Evolutionary conservation across 1,140 invertebrate genomes (phyloP), one percentile per base, ranked within the genome.

Genomic region (Dreissena rostriformis): DNA sequence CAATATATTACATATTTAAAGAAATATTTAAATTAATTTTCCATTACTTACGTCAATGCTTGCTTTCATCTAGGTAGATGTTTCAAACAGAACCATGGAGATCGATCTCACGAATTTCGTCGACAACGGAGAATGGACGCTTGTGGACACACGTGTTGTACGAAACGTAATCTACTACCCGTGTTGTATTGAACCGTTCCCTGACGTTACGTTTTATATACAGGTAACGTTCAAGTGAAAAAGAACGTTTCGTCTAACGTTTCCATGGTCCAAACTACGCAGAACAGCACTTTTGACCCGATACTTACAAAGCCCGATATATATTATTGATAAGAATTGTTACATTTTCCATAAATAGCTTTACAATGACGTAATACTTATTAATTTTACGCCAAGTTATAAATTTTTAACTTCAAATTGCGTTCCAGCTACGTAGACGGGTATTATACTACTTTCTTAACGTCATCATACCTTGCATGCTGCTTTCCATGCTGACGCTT

Each of bases 121-220:
- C 39, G 88, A 90, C 72, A 92, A 93, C 73, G 90, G 91, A 0
- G 92, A 93, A 87, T 92, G 91, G 92, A 88, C 90, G 28, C 72
- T 92, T 22, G 87, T 93, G 12, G 87, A 91, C 66, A 92, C 90
- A n/a, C 91, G 90, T 86, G 86, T 89, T 28, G 83, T 88, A 55
- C 85, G 90, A 24, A 88, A 89, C 74, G 91, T 92, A n/a, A 88
- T 90, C 26, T 82, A 83, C 24, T 93, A 93, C 84, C 82, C 87
- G 2, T 92, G 92, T 57, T 93, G 95, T 86, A 88, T 91, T 0
- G 95, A 95, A 84, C 94, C 95, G 10, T 95, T 94, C 89, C 94
- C 94, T 7, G 95, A 95, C 87, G 93, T 95, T 15, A 95, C 94
- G 10, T 94, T 95, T 71, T 94, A 93, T 61, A 71, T 95, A 19